These are phyloP conservation scores for Steromphala cineraria DNA, from an alignment of 2,888 invertebrate genomes.

Conservation along the genomic window DNA sequence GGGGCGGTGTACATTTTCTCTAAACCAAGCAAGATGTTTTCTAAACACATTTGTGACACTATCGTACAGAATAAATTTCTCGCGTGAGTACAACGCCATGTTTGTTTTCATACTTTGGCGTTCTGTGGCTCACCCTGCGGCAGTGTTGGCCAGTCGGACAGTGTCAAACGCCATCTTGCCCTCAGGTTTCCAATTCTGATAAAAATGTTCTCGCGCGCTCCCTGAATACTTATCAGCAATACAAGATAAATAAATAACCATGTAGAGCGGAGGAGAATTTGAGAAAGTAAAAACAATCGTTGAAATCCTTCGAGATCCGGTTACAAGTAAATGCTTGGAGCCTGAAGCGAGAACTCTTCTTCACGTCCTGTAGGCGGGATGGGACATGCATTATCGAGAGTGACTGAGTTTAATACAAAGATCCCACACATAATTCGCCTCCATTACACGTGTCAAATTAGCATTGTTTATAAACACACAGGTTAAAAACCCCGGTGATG, in stretches of 20 bases:
- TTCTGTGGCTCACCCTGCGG: neutral
- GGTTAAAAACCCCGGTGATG: no score
- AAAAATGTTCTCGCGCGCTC: conserved; percentile 15
- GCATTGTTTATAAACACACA: conserved; percentile 4
- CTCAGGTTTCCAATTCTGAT: conserved; percentile 10
- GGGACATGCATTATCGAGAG: conserved; percentile 8
- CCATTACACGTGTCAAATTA: neutral
- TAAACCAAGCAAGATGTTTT: neutral
- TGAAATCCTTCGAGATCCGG: neutral
- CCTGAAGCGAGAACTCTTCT: neutral
- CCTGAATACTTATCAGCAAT: conserved; percentile 2
- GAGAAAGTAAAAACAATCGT: conserved; percentile 15
- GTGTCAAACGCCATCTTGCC: neutral
- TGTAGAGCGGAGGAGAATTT: conserved; percentile 10
- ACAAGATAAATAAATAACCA: conserved; percentile 18
- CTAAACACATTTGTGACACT: conserved; percentile 21
- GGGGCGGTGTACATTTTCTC: neutral
- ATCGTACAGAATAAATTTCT: conserved; percentile 4
- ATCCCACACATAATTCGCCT: conserved; percentile 2
- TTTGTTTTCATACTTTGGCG: neutral
- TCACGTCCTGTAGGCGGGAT: neutral
- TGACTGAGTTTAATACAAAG: neutral
- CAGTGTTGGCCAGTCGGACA: neutral
- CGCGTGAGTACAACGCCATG: neutral
- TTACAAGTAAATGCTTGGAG: neutral